Percentiles rank a stretch among this genome's conserved stretches.
Conservation (phyloP, 2,888 invertebrate genomes). For the Meteorus cinctellus region DNA sequence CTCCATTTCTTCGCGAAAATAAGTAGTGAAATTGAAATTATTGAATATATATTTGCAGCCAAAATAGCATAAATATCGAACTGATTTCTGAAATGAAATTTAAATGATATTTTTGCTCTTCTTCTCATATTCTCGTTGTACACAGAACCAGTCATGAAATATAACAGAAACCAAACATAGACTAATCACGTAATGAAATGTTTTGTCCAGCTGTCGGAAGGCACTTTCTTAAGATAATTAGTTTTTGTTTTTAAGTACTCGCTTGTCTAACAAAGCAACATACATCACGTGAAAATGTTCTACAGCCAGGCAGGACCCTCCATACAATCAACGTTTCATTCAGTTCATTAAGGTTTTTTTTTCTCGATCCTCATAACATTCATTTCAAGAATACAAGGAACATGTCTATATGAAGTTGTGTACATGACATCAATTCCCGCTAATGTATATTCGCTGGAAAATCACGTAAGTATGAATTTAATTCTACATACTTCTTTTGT, state of each 20-base stretch:
- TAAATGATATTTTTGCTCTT: not conserved
- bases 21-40: not conserved
- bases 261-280: constrained; percentile 44
- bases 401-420: not conserved
- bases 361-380: not conserved
- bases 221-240: constrained; percentile 55
- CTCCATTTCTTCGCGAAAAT: not conserved
- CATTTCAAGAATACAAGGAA: not conserved
- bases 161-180: constrained; percentile 16
- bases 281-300: constrained; percentile 45
- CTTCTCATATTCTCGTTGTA: not conserved
- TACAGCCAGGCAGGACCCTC: constrained; percentile 37
- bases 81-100: not conserved
- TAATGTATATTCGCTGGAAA: not conserved
- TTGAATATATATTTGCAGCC: not conserved
- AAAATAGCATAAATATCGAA: not conserved
- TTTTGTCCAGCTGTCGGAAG: constrained; percentile 49
- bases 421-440: constrained; percentile 4
- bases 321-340: constrained; percentile 28
- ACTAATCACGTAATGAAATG: constrained; percentile 30
- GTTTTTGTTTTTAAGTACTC: constrained; percentile 51
- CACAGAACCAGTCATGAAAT: not conserved
- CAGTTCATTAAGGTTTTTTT: constrained; percentile 16
- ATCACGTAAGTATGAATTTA: not conserved
- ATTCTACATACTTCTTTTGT: not conserved